Evolutionary conservation across 2,797 vertebrate genomes (phyloP), one percentile per base, ranked within the genome.

Genomic region (Melanogrammus aeglefinus): DNA sequence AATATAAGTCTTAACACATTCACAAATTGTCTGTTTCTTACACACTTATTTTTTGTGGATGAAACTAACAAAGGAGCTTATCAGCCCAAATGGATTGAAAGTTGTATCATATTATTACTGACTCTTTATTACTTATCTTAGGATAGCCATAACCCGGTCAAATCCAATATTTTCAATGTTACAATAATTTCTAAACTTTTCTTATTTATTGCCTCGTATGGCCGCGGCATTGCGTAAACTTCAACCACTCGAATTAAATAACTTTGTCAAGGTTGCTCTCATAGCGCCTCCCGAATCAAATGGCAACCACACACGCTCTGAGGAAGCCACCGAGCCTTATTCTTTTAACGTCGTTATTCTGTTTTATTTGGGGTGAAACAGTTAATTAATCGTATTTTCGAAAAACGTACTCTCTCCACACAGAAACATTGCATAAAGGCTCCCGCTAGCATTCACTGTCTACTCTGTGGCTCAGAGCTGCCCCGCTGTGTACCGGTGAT

Each of bases 11-110:
- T 47, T 13, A 74, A 74, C 35, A 41, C 39, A 14, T n/a, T 39
- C 38, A 73, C 51, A 2, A 71, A 41, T 35, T 75, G 70, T 79
- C 18, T 38, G 31, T 78, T 77, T 21, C 13, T 75, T 75, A 8
- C 44, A 21, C 27, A 4, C 10, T 2, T 33, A n/a, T 74, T 38
- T 18, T 21, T 35, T 6, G 21, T 24, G 57, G 57, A 63, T 63
- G 57, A 63, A 63, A 63, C 6, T 9, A n/a, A 57, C 31, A 4
- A 75, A 10, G 14, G 24, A 75, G 21, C 29, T 75, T 14, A 72
- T 13, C 16, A 36, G 71, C 21, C 35, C 27, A 31, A 29, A 33
- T 33, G 21, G 18, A 33, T 72, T 31, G 29, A 72, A 72, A 21
- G 71, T 57, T 57, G 12, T 21, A 57, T 57, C 47, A n/a, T 57